Evolutionary conservation across 2,113 vertebrate genomes (phyloP), one percentile per base, ranked within the genome.

Genomic region (Phaetusa simplex): DNA sequence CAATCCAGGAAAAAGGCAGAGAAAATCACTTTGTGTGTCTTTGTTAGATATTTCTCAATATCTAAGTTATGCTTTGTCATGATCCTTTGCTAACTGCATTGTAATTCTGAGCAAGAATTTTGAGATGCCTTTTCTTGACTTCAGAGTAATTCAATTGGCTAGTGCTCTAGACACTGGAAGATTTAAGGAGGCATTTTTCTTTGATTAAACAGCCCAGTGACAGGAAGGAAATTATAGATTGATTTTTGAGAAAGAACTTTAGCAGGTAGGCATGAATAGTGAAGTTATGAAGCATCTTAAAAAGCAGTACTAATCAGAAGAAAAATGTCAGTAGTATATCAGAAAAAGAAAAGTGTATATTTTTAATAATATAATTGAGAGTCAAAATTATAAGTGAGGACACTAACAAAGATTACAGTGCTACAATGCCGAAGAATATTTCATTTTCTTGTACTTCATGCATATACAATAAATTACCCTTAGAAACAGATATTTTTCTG

Each of bases 201-300:
- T 94, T 96, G 90, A 97, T 96, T 97, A 97, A 97, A 95, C 29
- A 94, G 59, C 80, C 64, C 87, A 92, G 62, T 88, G 81, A 96
- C 93, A 96, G 65, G 11, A 91, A 94, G 70, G 34, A 97, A 96
- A 97, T 97, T 96, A 95, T 52, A 53, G 86, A 98, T 82, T 91
- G 85, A 97, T 95, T 98, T 94, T 97, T 96, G 89, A n/a, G 18
- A 96, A 95, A 76, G 43, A 96, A 34, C 66, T 92, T 96, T 97
- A 95, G 45, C 58, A 56, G 59, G 42, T 27, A 97, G 49, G 24
- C 65, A 93, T 95, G 70, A 95, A 88, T 56, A 69, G 24, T 67
- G 78, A 49, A 92, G 65, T 76, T 50, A 91, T 42, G 32, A 95
- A 94, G 34, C 49, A 71, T 83, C 76, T 95, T 94, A 69, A 79